Percentiles rank a stretch among this genome's conserved stretches.
Conservation (phyloP, 2,797 vertebrate genomes). For the Columba guinea region DNA sequence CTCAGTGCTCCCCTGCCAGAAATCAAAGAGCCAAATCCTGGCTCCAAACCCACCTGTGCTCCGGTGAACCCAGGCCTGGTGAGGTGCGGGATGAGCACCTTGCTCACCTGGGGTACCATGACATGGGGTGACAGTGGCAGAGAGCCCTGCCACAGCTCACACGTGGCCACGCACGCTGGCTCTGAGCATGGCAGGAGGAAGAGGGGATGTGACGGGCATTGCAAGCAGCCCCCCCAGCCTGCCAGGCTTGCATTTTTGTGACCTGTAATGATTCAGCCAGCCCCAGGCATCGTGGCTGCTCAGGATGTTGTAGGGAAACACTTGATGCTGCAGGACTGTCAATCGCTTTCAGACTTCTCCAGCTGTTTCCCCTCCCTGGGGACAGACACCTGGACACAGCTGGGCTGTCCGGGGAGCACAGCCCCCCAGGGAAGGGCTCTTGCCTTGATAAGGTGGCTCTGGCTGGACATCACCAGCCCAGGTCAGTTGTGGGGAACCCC, state of each 20-base stretch:
- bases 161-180: fast-evolving
- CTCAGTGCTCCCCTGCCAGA: not conserved
- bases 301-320: not conserved
- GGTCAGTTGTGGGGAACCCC: not conserved
- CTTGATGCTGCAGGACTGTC: not conserved
- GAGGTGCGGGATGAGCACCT: not conserved
- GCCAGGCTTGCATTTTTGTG: not conserved
- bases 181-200: fast-evolving
- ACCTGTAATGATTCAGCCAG: not conserved
- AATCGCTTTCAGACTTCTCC: not conserved
- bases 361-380: not conserved
- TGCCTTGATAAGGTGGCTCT: not conserved
- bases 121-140: fast-evolving
- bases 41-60: not conserved
- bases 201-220: not conserved
- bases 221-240: not conserved
- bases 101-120: not conserved
- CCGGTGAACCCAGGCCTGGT: not conserved
- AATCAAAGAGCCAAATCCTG: not conserved
- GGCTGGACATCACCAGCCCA: not conserved
- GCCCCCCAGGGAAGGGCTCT: not conserved
- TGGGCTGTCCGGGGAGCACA: not conserved
- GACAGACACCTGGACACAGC: not conserved
- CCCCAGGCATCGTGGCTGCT: fast-evolving
- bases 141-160: not conserved